Evolutionary conservation across 1,140 invertebrate species (phyloP).

Genomic region (Trigoniulus corallinus): DNA sequence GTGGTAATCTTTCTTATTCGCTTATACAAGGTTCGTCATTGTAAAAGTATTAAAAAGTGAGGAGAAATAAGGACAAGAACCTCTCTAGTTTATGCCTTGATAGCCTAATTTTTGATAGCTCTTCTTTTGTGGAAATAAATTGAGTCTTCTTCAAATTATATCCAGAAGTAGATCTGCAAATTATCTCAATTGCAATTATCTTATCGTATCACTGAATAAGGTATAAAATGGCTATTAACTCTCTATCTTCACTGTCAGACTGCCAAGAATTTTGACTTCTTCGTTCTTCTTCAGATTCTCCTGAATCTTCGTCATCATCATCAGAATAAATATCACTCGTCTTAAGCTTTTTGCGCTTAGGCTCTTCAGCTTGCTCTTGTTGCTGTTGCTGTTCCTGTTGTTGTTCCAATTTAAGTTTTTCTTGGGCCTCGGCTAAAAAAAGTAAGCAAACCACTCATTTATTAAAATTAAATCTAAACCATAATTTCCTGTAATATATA

Average conservation of each 20-base stretch:
- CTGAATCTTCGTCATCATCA: conserved; percentile 68
- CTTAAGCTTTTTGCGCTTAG: conserved; percentile 51
- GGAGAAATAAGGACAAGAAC: no score
- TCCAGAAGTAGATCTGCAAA: conserved; percentile 22
- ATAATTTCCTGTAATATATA: not conserved
- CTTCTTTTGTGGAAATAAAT: conserved; percentile 54
- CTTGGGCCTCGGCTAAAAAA: conserved; percentile 34
- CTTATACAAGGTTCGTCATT: no score
- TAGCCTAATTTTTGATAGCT: conserved; percentile 71
- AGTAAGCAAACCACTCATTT: conserved; percentile 39
- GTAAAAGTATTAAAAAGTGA: no score
- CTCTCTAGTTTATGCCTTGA: conserved; percentile 82
- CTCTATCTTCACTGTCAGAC: conserved; percentile 6
- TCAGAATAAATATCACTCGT: conserved; percentile 92
- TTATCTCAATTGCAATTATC: no score
- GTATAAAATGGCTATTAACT: conserved; percentile 7
- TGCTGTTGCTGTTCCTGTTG: conserved; percentile 32
- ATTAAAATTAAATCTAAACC: conserved; percentile 24
- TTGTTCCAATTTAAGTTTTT: conserved; percentile 21
- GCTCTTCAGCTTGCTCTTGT: conserved; percentile 21
- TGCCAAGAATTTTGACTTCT: conserved; percentile 4
- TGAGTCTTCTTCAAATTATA: conserved; percentile 35
- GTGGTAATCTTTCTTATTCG: no score
- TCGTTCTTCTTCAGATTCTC: conserved; percentile 12
- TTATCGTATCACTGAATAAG: no score